Evolutionary conservation across 2,888 invertebrate species (phyloP), one percentile per base, ranked within the genome.

Genomic region (Sclerodermus sp.): DNA sequence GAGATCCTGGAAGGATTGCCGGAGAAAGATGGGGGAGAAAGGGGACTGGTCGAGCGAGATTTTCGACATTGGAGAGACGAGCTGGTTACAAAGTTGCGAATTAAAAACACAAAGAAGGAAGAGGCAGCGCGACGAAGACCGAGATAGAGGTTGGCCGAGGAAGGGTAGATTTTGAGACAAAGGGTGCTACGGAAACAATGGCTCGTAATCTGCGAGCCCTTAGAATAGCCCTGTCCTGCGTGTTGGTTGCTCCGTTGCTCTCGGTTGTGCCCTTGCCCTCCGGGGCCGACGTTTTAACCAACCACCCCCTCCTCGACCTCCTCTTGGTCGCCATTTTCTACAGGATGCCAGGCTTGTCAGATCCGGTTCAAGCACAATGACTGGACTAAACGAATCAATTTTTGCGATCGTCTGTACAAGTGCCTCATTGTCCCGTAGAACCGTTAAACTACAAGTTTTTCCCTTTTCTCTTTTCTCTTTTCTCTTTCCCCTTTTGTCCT

Each of bases 141-240:
- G n/a, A n/a, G n/a, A n/a, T n/a, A n/a, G 54, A 48, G 49, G 47
- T 42, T 47, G 46, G 49, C 51, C 49, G 55, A 47, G 62, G 58
- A 66, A 63, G 68, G 63, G 68, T 66, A 62, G 66, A 66, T 69
- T 34, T 68, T 71, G 75, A 75, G 77, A 77, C 74, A 77, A 75
- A 75, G 74, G 74, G 68, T 63, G 66, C 66, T 62, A 58, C 60
- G 55, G 67, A 67, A 74, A 77, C 77, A 77, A 77, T 76, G 66
- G 71, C 70, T 72, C 73, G 76, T 77, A 77, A 77, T 77, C 77
- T 77, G 4, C 71, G 65, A 72, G 66, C 70, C 73, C 73, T 72
- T 73, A 66, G 68, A 71, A 73, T 67, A 67, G 68, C 62, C 62
- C 60, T 57, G 64, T 62, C 65, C 62, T 58, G 56, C 55, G 61